Evolutionary conservation across 2,888 invertebrate genomes (phyloP).

Genomic region (Dyspetes luteomarginatus): DNA sequence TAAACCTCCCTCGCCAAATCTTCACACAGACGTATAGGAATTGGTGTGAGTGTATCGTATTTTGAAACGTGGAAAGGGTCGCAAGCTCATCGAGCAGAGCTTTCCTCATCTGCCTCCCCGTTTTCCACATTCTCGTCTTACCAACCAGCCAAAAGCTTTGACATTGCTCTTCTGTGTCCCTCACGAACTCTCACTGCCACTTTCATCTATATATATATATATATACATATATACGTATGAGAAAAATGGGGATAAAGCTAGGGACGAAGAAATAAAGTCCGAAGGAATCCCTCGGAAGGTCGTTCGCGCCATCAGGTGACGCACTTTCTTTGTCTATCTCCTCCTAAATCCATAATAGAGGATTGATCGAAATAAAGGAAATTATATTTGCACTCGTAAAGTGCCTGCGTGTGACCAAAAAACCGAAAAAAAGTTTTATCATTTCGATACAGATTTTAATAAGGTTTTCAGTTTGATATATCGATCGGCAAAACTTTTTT

Average conservation of each 20-base stretch:
- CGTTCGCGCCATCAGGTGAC: neutral
- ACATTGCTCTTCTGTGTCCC: neutral
- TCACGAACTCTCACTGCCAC: neutral
- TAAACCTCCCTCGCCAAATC: constrained; percentile 4
- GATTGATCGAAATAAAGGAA: constrained; percentile 1
- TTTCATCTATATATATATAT: neutral
- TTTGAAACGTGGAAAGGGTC: constrained; percentile 10
- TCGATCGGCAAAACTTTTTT: no score
- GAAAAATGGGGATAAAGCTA: neutral
- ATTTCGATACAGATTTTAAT: no score
- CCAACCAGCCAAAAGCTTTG: neutral
- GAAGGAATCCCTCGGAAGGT: neutral
- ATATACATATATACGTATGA: neutral
- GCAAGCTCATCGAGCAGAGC: constrained; percentile 29
- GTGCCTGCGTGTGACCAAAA: neutral
- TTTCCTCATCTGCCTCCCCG: neutral
- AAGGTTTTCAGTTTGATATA: no score
- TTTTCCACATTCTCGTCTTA: neutral
- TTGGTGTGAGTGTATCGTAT: neutral
- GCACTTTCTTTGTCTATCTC: neutral
- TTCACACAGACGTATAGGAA: neutral
- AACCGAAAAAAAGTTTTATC: neutral
- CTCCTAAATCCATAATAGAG: neutral
- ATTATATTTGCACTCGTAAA: neutral
- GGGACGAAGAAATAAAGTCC: neutral